Evolutionary conservation across 2,797 vertebrate genomes (phyloP).

Genomic region (Aratinga solstitialis): DNA sequence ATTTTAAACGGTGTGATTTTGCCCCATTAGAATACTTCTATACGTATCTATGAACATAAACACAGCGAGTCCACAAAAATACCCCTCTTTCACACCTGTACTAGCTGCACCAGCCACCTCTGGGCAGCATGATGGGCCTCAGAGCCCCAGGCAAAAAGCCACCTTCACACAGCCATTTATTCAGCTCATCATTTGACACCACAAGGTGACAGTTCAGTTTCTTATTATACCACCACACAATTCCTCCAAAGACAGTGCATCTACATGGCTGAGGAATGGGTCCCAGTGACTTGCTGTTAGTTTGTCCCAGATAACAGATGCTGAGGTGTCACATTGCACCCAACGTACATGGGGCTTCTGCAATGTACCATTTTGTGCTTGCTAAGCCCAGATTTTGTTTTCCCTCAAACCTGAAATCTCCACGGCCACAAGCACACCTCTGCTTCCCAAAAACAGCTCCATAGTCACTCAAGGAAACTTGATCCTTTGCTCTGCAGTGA

Average conservation of each 20-base stretch:
- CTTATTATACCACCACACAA: fast-evolving
- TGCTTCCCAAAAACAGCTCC: background rate
- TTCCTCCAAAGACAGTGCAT: fast-evolving
- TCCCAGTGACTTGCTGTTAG: background rate
- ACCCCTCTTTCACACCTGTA: fast-evolving
- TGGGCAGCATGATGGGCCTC: background rate
- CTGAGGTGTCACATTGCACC: fast-evolving
- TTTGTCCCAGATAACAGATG: fast-evolving
- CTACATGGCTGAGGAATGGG: background rate
- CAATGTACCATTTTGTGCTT: background rate
- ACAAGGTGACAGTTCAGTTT: fast-evolving
- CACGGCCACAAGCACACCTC: background rate
- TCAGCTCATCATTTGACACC: background rate
- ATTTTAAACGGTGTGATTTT: fast-evolving
- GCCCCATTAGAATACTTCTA: background rate
- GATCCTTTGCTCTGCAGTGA: background rate
- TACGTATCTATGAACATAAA: too few species aligned
- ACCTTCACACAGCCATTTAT: background rate
- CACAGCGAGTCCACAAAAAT: fast-evolving
- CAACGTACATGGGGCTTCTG: fast-evolving
- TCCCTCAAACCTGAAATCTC: background rate
- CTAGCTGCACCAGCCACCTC: background rate
- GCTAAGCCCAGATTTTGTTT: background rate
- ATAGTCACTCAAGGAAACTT: background rate
- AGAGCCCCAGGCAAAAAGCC: background rate